Evolutionary conservation across 2,797 vertebrate species (phyloP), one percentile per base, ranked within the genome.

Genomic region (Arvicola amphibius): DNA sequence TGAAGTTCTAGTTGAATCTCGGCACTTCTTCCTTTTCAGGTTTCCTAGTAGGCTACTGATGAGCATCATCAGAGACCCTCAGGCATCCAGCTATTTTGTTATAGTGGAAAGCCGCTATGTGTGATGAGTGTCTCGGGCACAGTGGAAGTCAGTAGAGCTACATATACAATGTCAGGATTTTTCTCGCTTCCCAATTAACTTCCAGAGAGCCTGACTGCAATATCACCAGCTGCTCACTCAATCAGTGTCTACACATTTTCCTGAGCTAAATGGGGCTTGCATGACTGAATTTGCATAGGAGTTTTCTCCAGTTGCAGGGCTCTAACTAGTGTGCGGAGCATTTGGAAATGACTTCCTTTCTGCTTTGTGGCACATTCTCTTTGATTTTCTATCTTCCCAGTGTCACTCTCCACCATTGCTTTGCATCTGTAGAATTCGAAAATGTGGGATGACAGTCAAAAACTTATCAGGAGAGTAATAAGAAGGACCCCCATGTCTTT

Each of bases 151-250:
- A 96, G 97, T 80, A 94, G 77, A 93, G 91, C 90, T 97, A 89
- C 96, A 96, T 90, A 88, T 96, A 97, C 89, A 90, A 92, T 96
- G 97, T 98, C 97, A 97, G 96, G 93, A 80, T 94, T 98, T 97
- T 97, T 94, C 88, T 96, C 90, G 27, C 96, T 98, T 98, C 96
- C 96, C 97, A 97, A 97, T 98, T 98, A 98, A 97, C 95, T 98
- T 97, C 97, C 95, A 94, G 95, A 96, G 91, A 98, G 96, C 90
- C 97, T 95, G 95, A 95, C 93, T 97, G 97, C 95, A 98, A 96
- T 97, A 97, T 97, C 89, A 96, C 97, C 97, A 98, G 97, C 97
- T 98, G 98, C 96, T 97, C 97, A 93, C 76, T 97, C 96, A 97
- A 96, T 98, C 97, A 96, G 97, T 97, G 95, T 97, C 96, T 95